Conservation (phyloP, 2,888 invertebrate species). For the Drosophila subquinaria region DNA sequence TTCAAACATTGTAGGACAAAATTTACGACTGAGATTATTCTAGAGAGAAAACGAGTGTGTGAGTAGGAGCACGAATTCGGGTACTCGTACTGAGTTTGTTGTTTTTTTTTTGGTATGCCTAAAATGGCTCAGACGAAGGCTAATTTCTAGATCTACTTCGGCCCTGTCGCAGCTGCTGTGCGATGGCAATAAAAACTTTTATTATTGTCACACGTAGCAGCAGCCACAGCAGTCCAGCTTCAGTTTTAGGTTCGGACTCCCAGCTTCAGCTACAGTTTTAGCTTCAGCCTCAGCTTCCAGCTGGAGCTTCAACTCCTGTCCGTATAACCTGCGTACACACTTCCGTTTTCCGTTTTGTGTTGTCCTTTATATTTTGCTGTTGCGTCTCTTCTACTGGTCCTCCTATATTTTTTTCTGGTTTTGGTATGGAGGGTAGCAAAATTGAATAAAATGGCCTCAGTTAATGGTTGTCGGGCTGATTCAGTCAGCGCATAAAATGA, state of each 20-base stretch:
- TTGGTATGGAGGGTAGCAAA: constrained; percentile 45
- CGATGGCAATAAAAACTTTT: constrained; percentile 81
- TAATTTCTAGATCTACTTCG: constrained; percentile 71
- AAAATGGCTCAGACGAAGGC: constrained; percentile 61
- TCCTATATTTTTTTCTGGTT: constrained; percentile 16
- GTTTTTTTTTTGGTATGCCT: constrained; percentile 43
- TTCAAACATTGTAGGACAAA: constrained; percentile 56
- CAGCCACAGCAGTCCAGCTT: constrained; percentile 51
- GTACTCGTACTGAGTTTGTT: background rate
- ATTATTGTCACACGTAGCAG: constrained; percentile 82
- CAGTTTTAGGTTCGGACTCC: background rate
- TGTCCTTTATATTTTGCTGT: constrained; percentile 49
- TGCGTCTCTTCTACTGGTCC: constrained; percentile 9
- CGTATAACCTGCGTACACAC: constrained; percentile 77
- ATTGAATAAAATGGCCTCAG: constrained; percentile 81
- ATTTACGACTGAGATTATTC: constrained; percentile 59
- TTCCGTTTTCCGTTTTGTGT: constrained; percentile 64
- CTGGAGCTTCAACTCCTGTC: constrained; percentile 44
- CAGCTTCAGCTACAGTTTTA: constrained; percentile 13
- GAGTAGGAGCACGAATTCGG: background rate
- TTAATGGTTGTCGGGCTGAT: constrained; percentile 82
- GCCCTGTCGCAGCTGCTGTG: constrained; percentile 70
- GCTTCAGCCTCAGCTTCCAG: constrained; percentile 23
- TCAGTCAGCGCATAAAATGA: constrained; percentile 81
- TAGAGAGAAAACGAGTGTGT: background rate